These are phyloP conservation scores for Strix aluco DNA, from an alignment of 2,113 vertebrate genomes.

Conservation along the genomic window DNA sequence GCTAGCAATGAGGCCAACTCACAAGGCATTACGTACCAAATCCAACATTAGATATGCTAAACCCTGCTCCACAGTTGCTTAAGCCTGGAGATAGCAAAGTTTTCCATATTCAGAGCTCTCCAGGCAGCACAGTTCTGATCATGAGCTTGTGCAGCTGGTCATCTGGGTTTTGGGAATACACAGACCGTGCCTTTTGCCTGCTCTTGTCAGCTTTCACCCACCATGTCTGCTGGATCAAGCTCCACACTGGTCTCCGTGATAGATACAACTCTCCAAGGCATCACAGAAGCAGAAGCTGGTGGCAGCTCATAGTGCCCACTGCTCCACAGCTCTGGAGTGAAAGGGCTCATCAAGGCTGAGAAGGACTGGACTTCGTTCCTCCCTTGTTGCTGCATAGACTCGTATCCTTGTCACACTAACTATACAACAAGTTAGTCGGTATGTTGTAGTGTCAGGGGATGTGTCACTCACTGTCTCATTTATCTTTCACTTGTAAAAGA, in stretches of 20 bases:
- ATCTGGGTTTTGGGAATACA: not conserved
- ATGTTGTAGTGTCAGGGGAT: too few relatives aligned
- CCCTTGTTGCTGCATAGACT: not conserved
- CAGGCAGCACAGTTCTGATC: not conserved
- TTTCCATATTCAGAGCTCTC: not conserved
- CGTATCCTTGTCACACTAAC: rapidly evolving
- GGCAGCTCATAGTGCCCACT: not conserved
- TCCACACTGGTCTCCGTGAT: not conserved
- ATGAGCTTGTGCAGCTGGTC: not conserved
- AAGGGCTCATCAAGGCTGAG: not conserved
- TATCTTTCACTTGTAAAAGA: not conserved
- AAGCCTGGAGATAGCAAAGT: not conserved
- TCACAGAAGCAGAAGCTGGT: not conserved
- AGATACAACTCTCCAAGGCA: not conserved
- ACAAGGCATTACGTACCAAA: not conserved
- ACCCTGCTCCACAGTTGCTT: not conserved
- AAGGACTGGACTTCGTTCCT: not conserved
- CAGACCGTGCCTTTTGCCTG: not conserved
- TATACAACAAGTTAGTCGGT: rapidly evolving
- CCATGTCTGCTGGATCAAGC: not conserved
- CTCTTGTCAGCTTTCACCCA: rapidly evolving
- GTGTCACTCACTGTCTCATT: not conserved
- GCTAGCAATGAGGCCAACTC: not conserved
- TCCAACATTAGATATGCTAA: not conserved
- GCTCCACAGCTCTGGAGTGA: not conserved